These are phyloP conservation scores for Archips crataeganus DNA, from an alignment of 2,888 invertebrate genomes.

Conservation along the genomic window DNA sequence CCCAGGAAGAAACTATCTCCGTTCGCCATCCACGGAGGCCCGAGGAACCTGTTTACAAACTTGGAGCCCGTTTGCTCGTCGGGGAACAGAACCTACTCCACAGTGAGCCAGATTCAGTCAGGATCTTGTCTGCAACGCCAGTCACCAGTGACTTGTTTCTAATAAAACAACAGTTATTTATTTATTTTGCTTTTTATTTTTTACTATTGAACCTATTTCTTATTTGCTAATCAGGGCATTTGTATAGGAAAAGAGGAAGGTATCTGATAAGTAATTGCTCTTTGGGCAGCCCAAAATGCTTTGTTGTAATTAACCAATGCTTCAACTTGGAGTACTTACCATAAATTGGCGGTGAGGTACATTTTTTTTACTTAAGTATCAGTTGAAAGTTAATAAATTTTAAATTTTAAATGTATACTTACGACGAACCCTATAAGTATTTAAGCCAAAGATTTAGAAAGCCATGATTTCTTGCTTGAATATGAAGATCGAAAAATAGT, in stretches of 20 bases:
- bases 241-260: not conserved
- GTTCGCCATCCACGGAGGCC: slow-evolving; percentile 46
- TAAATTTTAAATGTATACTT: too few species aligned
- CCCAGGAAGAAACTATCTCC: slow-evolving; percentile 57
- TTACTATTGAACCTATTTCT: not conserved
- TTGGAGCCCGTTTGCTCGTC: slow-evolving; percentile 34
- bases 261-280: not conserved
- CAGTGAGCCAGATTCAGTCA: slow-evolving; percentile 16
- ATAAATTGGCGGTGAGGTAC: too few species aligned
- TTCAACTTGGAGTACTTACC: too few species aligned
- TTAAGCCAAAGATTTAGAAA: too few species aligned
- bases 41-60: slow-evolving; percentile 25
- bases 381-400: too few species aligned
- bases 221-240: not conserved
- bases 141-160: not conserved
- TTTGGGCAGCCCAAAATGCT: not conserved
- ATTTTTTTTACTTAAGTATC: too few species aligned
- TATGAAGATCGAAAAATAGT: too few species aligned
- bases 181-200: slow-evolving; percentile 15
- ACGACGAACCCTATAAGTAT: too few species aligned
- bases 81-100: not conserved
- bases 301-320: too few species aligned
- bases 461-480: too few species aligned
- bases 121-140: slow-evolving; percentile 12
- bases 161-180: not conserved